Base-by-base conservation (phyloP, 2,113 vertebrate species). In the Eubucco bourcierii region DNA sequence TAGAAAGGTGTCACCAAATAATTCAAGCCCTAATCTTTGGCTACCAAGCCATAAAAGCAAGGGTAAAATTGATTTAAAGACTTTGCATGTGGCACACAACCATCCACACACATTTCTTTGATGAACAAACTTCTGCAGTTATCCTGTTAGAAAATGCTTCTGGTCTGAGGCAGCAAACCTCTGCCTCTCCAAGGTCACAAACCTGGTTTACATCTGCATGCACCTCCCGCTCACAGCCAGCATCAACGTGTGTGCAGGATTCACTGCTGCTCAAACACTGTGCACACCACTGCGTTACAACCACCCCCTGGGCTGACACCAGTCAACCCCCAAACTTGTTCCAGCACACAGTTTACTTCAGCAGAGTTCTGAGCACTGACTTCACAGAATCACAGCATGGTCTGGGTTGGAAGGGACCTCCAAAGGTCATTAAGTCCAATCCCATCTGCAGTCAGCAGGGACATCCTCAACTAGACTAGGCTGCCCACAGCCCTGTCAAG, bases 271-370 rank as follows among this genome's bases (percentile, higher is more conserved):
- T 46, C 15, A 46, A 86, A 50, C 11, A 11, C 23, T 3, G 21
- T 34, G 15, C 24, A 23, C 37, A n/a, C 6, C 44, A 46, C 44
- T 46, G 44, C 7, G 28, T 3, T 9, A 17, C 63, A 33, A 14
- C 7, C 1, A 1, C 21, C 21, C 31, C 44, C 6, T 12, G 7
- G 0, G 4, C 34, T 5, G 29, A 63, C 15, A 24, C 1, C 29
- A n/a, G n/a, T 4, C n/a, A 55, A 14, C 27, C 15, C 47, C 74
- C 27, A 80, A 23, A 53, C 55, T 44, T 12, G 5, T 23, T 44
- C 68, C 60, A 41, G 17, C 28, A 12, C 0, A 2, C 58, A 25
- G 34, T 39, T 58, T 10, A 29, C 15, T 63, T 27, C 75, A 47
- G 39, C 34, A 15, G 37, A 12, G n/a, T 7, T 14, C 79, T 44